Percentiles rank a stretch among this genome's conserved stretches.
Evolutionary conservation across 1,140 invertebrate genomes (phyloP).

Genomic region (Thaumetopoea pityocampa): DNA sequence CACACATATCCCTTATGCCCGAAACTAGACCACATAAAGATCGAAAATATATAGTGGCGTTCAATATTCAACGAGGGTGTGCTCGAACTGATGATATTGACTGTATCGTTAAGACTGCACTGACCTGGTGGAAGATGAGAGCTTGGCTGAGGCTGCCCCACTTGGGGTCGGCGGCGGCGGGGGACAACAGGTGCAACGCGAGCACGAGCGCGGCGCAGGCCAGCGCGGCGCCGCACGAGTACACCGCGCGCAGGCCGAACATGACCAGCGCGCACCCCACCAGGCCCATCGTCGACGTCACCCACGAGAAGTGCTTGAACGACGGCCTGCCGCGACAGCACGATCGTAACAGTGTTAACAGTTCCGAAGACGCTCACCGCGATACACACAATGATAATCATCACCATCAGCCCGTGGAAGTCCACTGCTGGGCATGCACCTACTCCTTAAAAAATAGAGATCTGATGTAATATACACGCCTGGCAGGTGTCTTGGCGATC

Average conservation of each 20-base stretch:
- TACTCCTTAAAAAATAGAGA: no score
- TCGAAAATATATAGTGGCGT: no score
- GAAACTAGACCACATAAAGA: no score
- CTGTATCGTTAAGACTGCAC: neutral
- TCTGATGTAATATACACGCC: no score
- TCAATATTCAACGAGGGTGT: no score
- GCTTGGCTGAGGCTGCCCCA: slow-evolving; percentile 99
- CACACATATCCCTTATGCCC: no score
- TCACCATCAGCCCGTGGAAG: no score
- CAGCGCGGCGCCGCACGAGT: slow-evolving; percentile 92
- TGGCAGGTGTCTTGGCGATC: no score
- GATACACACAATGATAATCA: no score
- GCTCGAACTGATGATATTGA: neutral
- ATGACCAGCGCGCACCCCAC: slow-evolving; percentile 94
- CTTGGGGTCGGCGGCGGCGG: slow-evolving; percentile 83
- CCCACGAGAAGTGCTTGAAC: slow-evolving; percentile 97
- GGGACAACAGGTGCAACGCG: slow-evolving; percentile 93
- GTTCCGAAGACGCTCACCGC: no score
- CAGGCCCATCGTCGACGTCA: slow-evolving; percentile 92
- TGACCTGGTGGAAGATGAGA: slow-evolving; percentile 96
- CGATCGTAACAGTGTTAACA: slow-evolving; percentile 1
- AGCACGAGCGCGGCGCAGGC: slow-evolving; percentile 91
- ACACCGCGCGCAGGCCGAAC: slow-evolving; percentile 95
- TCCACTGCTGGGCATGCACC: no score
- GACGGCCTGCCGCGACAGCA: slow-evolving; percentile 84